Base-by-base conservation (phyloP, 1,140 invertebrate genomes). In the Parapsyche elsis region DNA sequence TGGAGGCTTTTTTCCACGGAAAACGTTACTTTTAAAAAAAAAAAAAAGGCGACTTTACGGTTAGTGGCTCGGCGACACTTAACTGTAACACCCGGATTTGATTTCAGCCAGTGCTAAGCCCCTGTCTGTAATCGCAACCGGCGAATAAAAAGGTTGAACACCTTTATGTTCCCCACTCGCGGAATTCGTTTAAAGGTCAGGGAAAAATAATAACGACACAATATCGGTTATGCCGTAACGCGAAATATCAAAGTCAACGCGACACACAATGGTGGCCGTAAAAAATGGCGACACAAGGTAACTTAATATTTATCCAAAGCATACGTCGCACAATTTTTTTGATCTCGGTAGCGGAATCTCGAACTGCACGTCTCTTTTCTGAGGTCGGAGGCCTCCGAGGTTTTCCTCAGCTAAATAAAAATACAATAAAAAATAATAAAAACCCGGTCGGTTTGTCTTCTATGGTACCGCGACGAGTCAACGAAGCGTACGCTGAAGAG, bases 151-250 rank as follows among this genome's bases (percentile, higher is more conserved):
- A 75, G 73, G 73, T 57, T 57, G 19, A 53, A 19, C 45, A 75
- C 49, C 46, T 75, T 49, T 53, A 5, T 21, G 19, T 21, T 23
- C 16, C 23, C 38, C 21, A 16, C 57, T 46, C 7, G 45, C 38
- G 73, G 73, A 46, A 57, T 75, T 75, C 46, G 30, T 53, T 19
- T 26, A 75, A 75, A 75, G 73, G 73, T 75, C 73, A 75, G 23
- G 44, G 71, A 75, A 57, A 67, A 75, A 75, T 75, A 75, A 75
- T 30, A 75, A 75, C 10, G 24, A 57, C 45, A 57, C 64, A 12
- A 24, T n/a, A 67, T 19, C 12, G 5, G 64, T 26, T 26, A 19
- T 21, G 19, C 9, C 19, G 59, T 64, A 23, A 67, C 24, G 14
- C 64, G 23, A 67, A 67, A 67, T 67, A 67, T 67, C 64, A 67